These are phyloP conservation scores for Hoplodrina blanda DNA, from an alignment of 2,888 invertebrate species.

Conservation along the genomic window DNA sequence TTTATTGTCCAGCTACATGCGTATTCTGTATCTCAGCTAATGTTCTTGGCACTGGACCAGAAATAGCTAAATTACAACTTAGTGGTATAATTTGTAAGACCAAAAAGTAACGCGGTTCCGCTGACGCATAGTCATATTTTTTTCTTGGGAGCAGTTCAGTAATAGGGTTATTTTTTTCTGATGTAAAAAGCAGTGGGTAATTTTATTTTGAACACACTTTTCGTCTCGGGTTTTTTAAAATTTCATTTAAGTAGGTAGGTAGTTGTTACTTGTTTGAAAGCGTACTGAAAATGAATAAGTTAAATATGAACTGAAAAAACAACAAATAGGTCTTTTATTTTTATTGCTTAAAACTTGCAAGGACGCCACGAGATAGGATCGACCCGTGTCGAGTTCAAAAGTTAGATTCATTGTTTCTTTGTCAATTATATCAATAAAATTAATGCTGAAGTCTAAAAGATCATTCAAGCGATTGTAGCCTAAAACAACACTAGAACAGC, in stretches of 20 bases:
- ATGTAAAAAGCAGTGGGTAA: slow-evolving; percentile 9
- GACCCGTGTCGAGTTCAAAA: too few relatives aligned
- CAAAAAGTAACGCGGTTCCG: slow-evolving; percentile 44
- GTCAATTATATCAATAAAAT: not conserved
- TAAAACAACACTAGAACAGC: not conserved
- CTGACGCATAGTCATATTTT: slow-evolving; percentile 54
- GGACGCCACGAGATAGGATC: too few relatives aligned
- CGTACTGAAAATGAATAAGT: not conserved
- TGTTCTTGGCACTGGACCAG: slow-evolving; percentile 66
- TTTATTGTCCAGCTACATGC: slow-evolving; percentile 62
- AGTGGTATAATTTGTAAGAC: slow-evolving; percentile 58
- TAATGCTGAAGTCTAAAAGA: not conserved
- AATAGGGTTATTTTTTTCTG: slow-evolving; percentile 25
- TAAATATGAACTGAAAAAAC: not conserved
- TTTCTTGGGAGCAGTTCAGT: slow-evolving; percentile 1
- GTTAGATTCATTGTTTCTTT: too few relatives aligned
- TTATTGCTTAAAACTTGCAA: too few relatives aligned
- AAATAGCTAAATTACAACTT: slow-evolving; percentile 63
- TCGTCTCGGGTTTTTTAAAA: not conserved
- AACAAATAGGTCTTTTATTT: not conserved
- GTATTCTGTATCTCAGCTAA: slow-evolving; percentile 59
- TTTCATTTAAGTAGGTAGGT: not conserved
- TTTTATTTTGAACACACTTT: slow-evolving; percentile 38
- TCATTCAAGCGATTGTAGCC: not conserved
- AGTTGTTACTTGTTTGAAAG: too few relatives aligned